Evolutionary conservation across 1,140 invertebrate species (phyloP).

Genomic region (Thereuonema tuberculata): DNA sequence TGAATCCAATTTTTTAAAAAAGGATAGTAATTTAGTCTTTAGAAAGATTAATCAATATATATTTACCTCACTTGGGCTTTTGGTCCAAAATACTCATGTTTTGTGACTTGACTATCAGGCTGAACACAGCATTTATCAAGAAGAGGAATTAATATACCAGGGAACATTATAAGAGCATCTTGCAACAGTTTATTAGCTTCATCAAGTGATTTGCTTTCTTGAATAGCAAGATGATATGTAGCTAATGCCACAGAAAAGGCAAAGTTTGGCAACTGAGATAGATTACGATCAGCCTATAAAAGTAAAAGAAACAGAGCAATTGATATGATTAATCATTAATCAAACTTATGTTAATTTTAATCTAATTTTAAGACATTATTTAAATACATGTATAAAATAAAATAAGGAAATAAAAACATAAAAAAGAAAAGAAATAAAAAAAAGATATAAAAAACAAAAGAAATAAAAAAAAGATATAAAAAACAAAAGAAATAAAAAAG

Average conservation of each 20-base stretch:
- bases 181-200: slow-evolving; percentile 49
- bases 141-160: slow-evolving; percentile 52
- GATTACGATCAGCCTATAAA: slow-evolving; percentile 50
- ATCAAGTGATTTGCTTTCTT: slow-evolving; percentile 23
- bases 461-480: no score
- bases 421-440: slow-evolving; percentile 11
- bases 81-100: slow-evolving; percentile 35
- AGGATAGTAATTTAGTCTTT: no score
- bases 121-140: slow-evolving; percentile 62
- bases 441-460: no score
- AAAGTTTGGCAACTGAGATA: slow-evolving; percentile 73
- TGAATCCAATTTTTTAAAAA: no score
- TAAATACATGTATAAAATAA: no score
- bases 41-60: background rate
- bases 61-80: slow-evolving; percentile 12
- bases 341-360: background rate
- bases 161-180: slow-evolving; percentile 70
- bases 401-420: no score
- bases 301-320: slow-evolving; percentile 4
- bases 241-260: slow-evolving; percentile 70
- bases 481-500: no score
- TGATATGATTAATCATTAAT: no score
- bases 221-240: slow-evolving; percentile 40
- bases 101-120: slow-evolving; percentile 45
- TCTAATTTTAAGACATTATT: no score